These are phyloP conservation scores for Actinemys pallida DNA, from an alignment of 2,113 vertebrate species.

Conservation along the genomic window DNA sequence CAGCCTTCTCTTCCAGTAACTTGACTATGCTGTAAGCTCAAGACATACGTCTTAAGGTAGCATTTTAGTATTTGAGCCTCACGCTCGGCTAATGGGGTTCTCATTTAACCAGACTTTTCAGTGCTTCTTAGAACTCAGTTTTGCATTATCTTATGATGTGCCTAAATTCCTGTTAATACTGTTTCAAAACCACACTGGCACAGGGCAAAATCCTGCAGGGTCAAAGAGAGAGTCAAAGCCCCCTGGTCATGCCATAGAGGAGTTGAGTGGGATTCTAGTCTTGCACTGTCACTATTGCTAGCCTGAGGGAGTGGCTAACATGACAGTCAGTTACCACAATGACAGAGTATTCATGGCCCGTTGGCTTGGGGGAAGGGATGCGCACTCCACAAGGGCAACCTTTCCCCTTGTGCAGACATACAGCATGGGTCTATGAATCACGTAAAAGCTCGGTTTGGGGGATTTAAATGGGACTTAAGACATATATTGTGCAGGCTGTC, in stretches of 20 bases:
- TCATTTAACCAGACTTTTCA: not conserved
- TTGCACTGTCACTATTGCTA: accelerated
- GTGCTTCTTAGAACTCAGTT: not conserved
- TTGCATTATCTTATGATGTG: not conserved
- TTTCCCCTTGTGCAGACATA: not conserved
- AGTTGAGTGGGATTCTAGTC: accelerated
- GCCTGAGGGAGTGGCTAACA: not conserved
- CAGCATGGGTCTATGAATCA: accelerated
- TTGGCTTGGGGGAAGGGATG: not conserved
- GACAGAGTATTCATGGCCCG: not conserved
- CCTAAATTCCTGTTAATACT: constrained; percentile 35
- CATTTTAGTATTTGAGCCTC: not conserved
- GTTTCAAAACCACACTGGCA: not conserved
- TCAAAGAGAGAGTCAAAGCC: not conserved
- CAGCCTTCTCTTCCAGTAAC: not conserved
- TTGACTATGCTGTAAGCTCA: not conserved
- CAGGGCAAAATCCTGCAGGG: not conserved
- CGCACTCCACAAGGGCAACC: not conserved
- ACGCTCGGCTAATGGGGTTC: not conserved
- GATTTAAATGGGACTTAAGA: not conserved
- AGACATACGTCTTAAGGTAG: not conserved
- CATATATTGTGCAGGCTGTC: not conserved
- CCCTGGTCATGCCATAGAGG: not conserved
- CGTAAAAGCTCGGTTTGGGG: accelerated
- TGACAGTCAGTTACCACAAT: too few species aligned